A percentile compares a stretch with the other conserved stretches of the same genome.
These are phyloP conservation scores for Ichneumon xanthorius DNA, from an alignment of 2,888 invertebrate genomes.

Conservation along the genomic window DNA sequence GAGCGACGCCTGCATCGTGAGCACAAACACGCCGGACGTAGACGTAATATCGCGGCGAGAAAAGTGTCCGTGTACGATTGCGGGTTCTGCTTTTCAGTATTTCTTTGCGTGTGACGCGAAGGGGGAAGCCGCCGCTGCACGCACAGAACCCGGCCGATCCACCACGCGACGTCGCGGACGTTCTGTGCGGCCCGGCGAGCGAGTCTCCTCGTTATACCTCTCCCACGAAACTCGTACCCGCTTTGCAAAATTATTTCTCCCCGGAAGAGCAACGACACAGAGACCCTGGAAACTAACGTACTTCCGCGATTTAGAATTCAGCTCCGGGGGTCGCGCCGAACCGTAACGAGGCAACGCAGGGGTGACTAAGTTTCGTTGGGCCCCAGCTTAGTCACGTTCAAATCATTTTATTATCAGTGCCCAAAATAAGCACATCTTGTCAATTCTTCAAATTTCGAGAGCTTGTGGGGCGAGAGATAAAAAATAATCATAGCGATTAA, in stretches of 20 bases:
- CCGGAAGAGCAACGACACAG: slow-evolving; percentile 7
- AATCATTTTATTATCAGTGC: background rate
- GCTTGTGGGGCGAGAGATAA: too few species aligned
- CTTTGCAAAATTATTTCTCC: slow-evolving; percentile 17
- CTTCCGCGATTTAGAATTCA: slow-evolving; percentile 9
- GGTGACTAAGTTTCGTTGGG: background rate
- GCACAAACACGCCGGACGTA: slow-evolving; percentile 9
- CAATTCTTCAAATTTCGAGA: too few species aligned
- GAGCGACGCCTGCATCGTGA: slow-evolving; percentile 4
- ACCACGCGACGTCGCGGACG: slow-evolving; percentile 46
- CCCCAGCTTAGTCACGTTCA: background rate
- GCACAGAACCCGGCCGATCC: slow-evolving; percentile 22
- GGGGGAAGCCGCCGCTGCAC: slow-evolving; percentile 29
- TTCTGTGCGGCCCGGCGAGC: background rate
- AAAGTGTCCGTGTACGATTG: slow-evolving; percentile 4
- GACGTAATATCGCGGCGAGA: background rate
- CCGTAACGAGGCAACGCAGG: background rate
- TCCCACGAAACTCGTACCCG: background rate
- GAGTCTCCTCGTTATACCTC: background rate
- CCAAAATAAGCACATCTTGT: background rate
- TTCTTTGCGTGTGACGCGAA: slow-evolving; percentile 7
- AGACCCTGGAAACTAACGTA: background rate
- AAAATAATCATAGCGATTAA: too few species aligned
- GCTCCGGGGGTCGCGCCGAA: background rate
- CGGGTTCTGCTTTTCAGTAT: slow-evolving; percentile 12